Evolutionary conservation across 2,113 vertebrate genomes (phyloP).

Genomic region (Lepidothrix coronata): DNA sequence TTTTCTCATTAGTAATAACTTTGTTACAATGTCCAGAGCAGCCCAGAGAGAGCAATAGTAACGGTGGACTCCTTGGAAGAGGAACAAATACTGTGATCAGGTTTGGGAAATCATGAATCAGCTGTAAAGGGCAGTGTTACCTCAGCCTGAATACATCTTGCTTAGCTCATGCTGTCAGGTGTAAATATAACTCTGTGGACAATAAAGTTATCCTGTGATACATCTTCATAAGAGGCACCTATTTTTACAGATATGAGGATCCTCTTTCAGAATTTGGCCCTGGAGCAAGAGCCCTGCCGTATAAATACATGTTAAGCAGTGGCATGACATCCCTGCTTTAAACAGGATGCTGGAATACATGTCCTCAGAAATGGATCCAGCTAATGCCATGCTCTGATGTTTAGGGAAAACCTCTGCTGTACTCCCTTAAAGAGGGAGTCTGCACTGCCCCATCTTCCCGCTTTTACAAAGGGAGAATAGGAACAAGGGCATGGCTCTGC

Average conservation of each 20-base stretch:
- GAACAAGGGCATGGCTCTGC: not conserved
- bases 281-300: not conserved
- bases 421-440: not conserved
- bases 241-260: constrained; percentile 39
- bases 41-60: constrained; percentile 13
- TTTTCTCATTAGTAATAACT: constrained; percentile 26
- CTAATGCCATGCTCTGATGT: not conserved
- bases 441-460: not conserved
- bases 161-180: constrained; percentile 29
- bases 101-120: constrained; percentile 60
- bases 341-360: not conserved
- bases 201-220: constrained; percentile 10
- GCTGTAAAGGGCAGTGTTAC: constrained; percentile 23
- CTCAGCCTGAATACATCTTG: not conserved
- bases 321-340: not conserved
- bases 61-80: constrained; percentile 20
- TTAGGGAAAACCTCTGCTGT: not conserved
- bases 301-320: not conserved
- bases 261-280: not conserved
- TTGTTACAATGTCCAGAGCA: constrained; percentile 20
- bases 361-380: not conserved
- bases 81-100: not conserved
- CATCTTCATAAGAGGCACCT: not conserved
- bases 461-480: not conserved
- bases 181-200: constrained; percentile 25